Conservation (phyloP, 2,797 vertebrate genomes). For the Oreortyx pictus region DNA sequence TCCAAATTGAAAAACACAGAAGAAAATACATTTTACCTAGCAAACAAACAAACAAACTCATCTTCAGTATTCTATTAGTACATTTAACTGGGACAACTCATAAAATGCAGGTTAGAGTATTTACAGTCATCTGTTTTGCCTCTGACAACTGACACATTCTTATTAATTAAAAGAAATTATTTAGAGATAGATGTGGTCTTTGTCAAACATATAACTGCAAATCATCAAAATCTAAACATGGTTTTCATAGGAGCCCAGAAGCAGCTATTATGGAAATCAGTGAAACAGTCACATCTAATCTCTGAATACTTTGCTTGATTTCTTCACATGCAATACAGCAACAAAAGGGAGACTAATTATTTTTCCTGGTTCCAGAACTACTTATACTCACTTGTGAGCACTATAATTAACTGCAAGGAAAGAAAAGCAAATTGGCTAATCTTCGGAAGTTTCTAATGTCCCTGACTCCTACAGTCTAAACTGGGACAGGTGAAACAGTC, state of each 20-base stretch:
- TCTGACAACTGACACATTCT: neutral
- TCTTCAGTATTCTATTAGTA: neutral
- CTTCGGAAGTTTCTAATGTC: neutral
- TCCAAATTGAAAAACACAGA: neutral
- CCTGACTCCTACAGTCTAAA: neutral
- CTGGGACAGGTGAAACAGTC: neutral
- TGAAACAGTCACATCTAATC: neutral
- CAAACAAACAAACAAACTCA: neutral
- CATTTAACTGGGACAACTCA: neutral
- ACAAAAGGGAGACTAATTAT: neutral
- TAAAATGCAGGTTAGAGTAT: neutral
- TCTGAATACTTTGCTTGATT: accelerated
- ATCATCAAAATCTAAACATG: neutral
- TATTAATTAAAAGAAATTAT: neutral
- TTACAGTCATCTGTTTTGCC: neutral
- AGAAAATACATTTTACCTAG: neutral
- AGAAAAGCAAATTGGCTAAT: accelerated
- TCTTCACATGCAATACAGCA: neutral
- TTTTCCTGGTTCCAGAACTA: neutral
- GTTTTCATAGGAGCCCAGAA: neutral
- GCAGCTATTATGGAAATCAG: neutral
- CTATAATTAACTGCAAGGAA: neutral
- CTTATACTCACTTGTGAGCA: neutral
- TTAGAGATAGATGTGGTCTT: neutral
- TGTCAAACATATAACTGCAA: neutral